These are phyloP conservation scores for Siniperca undulata DNA, from an alignment of 2,797 vertebrate species.

Conservation along the genomic window DNA sequence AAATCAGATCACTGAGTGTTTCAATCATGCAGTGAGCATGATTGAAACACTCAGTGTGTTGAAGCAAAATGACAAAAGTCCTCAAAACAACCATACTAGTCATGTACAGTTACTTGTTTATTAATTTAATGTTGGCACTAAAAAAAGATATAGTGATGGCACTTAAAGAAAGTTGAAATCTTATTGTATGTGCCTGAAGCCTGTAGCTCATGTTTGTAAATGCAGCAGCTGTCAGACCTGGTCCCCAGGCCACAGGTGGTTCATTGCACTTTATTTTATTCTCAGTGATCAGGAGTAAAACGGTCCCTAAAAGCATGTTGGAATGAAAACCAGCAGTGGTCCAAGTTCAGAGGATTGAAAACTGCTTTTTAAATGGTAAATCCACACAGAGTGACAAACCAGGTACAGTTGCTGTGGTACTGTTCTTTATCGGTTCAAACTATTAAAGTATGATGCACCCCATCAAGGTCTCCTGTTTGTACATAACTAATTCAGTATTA, in stretches of 20 bases:
- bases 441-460: neutral
- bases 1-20: constrained; percentile 17
- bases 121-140: neutral
- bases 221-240: neutral
- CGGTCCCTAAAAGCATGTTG: neutral
- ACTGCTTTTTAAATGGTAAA: neutral
- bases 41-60: constrained; percentile 7
- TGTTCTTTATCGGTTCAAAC: neutral
- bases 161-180: neutral
- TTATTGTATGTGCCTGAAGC: neutral
- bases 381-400: neutral
- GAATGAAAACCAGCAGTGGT: neutral
- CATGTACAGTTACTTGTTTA: neutral
- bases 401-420: too few species aligned
- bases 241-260: constrained; percentile 8
- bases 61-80: neutral
- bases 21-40: too few species aligned
- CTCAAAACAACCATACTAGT: neutral
- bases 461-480: neutral
- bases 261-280: constrained; percentile 7
- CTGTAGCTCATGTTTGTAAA: neutral
- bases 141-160: neutral
- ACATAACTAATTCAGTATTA: neutral
- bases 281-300: constrained; percentile 7
- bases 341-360: neutral